phyloP scores from a whole-genome alignment of 2,113 vertebrate species.

The Paratilapia polleni region DNA sequence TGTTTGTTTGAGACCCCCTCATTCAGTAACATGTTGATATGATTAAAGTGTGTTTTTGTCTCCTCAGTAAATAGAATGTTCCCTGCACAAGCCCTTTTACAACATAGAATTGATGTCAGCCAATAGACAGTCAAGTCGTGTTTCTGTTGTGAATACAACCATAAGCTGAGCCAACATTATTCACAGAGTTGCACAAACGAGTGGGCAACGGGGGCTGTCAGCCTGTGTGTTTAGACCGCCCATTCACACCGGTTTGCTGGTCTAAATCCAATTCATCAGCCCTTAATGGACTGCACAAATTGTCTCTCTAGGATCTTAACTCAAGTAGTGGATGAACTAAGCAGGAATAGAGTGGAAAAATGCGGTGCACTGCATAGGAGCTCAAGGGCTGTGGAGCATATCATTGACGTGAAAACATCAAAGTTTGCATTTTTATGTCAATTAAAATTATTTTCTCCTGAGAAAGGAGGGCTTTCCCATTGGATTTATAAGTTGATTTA shows the following conservation, averaged over 20 bases:
- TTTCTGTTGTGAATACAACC: conserved; percentile 35
- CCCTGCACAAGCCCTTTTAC: neutral
- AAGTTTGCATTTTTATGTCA: neutral
- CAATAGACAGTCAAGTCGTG: conserved; percentile 34
- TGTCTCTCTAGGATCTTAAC: conserved; percentile 70
- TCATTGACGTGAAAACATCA: conserved; percentile 6
- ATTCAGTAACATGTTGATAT: neutral
- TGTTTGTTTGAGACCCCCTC: conserved; percentile 14
- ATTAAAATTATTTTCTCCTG: neutral
- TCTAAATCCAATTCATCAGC: conserved; percentile 80
- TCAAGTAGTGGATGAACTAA: conserved; percentile 47
- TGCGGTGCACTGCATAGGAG: conserved; percentile 31
- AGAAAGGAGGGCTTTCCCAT: neutral
- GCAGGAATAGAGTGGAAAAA: conserved; percentile 40
- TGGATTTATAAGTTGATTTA: neutral
- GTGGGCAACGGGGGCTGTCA: conserved; percentile 42
- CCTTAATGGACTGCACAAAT: conserved; percentile 79
- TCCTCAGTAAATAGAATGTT: conserved; percentile 18
- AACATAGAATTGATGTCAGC: conserved; percentile 15
- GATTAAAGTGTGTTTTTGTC: conserved; percentile 40
- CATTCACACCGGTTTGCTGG: conserved; percentile 59
- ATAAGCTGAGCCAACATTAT: conserved; percentile 22
- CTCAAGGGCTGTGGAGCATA: neutral
- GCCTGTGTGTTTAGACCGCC: conserved; percentile 55
- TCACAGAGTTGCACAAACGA: conserved; percentile 39